Evolutionary conservation across 2,888 invertebrate species (phyloP), one percentile per base, ranked within the genome.

Genomic region (Epinotia nisella): DNA sequence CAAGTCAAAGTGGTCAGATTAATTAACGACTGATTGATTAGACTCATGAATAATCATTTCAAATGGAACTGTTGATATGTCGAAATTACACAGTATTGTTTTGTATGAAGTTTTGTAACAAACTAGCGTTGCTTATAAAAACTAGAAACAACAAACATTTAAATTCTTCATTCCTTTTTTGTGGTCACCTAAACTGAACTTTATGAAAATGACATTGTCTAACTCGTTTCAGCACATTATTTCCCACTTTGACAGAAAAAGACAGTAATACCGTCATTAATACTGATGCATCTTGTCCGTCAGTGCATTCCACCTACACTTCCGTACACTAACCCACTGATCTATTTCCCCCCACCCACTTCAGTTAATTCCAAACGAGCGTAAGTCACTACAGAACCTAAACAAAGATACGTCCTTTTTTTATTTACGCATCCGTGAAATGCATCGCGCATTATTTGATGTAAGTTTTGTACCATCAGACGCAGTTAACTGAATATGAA

Each of bases 311-410:
- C 68, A 41, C 19, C 55, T 21, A 51, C 68, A 58, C 68, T 58
- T 73, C 74, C 73, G 74, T 68, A 74, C 71, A 74, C 70, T 86
- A 86, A 84, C 90, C 89, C 82, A 90, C 83, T 90, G 87, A 78
- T 84, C 89, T 79, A 88, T 81, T 84, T 89, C 75, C 78, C 75
- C 77, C 76, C 77, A 45, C 41, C 65, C 29, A 78, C 80, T 79
- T n/a, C 9, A 19, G 15, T 35, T 21, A 21, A 41, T 41, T 21
- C n/a, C 10, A 21, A 9, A 66, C 56, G 39, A 66, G 55, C 66
- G 21, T 41, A 66, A 56, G 41, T 21, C 13, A 21, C 55, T 21
- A 21, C 11, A 4, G 19, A 55, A 65, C 9, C 3, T 13, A 17
- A 7, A 65, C 17, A 41, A 3, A 55, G 19, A 53, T 65, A 65